Percentiles rank a stretch among this genome's conserved stretches.
Conservation (phyloP, 2,113 vertebrate genomes). For the Tenebrosternarchus preto region DNA sequence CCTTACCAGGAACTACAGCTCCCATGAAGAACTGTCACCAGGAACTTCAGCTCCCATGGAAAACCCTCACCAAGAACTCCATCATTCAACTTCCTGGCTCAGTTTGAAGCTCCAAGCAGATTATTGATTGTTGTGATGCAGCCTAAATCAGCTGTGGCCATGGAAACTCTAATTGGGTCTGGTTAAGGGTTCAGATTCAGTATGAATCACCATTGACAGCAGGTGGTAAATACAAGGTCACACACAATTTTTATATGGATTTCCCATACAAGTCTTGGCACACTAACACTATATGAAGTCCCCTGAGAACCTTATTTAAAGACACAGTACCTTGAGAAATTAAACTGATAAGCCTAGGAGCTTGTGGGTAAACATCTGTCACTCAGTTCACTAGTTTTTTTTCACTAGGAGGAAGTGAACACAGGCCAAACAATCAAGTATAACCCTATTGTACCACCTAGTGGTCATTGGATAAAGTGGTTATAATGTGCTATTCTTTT, state of each 20-base stretch:
- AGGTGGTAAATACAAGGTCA: constrained; percentile 5
- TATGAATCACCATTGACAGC: constrained; percentile 2
- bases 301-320: background rate
- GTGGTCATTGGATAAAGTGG: background rate
- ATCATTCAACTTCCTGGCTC: background rate
- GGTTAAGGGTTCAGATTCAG: background rate
- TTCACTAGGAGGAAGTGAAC: background rate
- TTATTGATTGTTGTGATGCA: background rate
- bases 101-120: background rate
- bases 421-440: background rate
- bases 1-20: too few species aligned
- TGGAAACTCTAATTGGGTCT: background rate
- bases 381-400: background rate
- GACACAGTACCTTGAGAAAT: background rate
- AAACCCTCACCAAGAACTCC: too few species aligned
- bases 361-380: background rate
- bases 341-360: background rate
- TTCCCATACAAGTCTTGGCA: background rate
- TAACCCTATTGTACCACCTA: background rate
- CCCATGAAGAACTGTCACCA: too few species aligned
- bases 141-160: background rate
- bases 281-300: constrained; percentile 1
- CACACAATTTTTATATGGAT: constrained; percentile 17
- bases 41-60: too few species aligned
- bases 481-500: background rate